Evolutionary conservation across 2,113 vertebrate genomes (phyloP), one percentile per base, ranked within the genome.

Genomic region (Lophura nycthemera): DNA sequence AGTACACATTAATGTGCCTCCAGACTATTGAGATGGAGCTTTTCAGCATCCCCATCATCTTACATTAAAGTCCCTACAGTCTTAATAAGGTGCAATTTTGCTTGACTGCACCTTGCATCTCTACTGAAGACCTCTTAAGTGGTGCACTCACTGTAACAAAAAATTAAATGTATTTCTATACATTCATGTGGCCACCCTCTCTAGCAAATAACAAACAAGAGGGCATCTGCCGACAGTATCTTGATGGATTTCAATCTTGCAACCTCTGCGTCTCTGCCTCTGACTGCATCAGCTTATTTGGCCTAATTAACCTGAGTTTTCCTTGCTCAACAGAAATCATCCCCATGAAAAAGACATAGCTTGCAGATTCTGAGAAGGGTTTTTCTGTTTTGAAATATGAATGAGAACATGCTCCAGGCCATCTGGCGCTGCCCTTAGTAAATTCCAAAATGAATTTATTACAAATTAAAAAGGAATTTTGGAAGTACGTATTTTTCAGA

Each of bases 301-400:
- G 96, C 97, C 97, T 98, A 98, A 98, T 98, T 98, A 98, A 98
- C 98, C 98, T 92, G 94, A 72, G 86, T 97, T 95, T 97, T 89
- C 92, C 93, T 97, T 97, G 97, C 89, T 93, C 91, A 87, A 83
- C 86, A 97, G 83, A 97, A 96, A 95, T 73, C 67, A 88, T 91
- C 69, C 64, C 88, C 69, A 88, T 83, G 82, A 84, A 97, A 95
- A 96, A 89, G 71, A 60, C 8, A 0, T 11, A 92, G 76, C 86
- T 94, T 92, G 89, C 81, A 95, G 76, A 96, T 95, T 95, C 85
- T 91, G 69, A 91, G 91, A 61, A 94, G 71, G 82, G 85, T 71
- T 92, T 95, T 95, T 95, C 91, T 85, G 61, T 69, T 80, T 47
- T 90, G 83, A 94, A 96, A 93, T 96, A 94, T 86, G 93, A 95